Evolutionary conservation across 2,888 invertebrate species (phyloP).

Genomic region (Artemia sinica): DNA sequence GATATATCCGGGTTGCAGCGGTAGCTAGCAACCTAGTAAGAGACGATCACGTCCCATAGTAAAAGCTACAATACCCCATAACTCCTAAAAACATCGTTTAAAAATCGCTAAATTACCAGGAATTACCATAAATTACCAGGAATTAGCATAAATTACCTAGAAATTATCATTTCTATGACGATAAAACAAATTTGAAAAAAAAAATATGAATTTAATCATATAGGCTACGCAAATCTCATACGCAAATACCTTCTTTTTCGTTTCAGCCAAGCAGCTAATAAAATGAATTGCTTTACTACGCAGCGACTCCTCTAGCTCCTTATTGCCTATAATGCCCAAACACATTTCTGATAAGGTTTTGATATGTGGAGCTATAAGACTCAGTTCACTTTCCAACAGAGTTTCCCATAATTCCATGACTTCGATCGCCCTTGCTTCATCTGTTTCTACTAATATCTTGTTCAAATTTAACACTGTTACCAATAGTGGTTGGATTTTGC

Average conservation of each 20-base stretch:
- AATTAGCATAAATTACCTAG: no score
- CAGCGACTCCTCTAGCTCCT: slow-evolving; percentile 40
- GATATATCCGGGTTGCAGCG: no score
- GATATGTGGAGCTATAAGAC: slow-evolving; percentile 44
- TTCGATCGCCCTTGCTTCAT: slow-evolving; percentile 43
- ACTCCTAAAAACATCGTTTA: no score
- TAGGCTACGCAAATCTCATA: slow-evolving; percentile 7
- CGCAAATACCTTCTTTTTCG: slow-evolving; percentile 47
- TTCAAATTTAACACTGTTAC: slow-evolving; percentile 46
- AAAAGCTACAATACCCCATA: no score
- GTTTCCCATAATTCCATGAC: slow-evolving; percentile 47
- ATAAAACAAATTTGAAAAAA: not conserved
- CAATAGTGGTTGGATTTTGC: slow-evolving; percentile 36
- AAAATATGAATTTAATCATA: slow-evolving; percentile 15
- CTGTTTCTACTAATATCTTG: slow-evolving; percentile 38
- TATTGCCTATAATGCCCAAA: slow-evolving; percentile 42
- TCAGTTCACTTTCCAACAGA: slow-evolving; percentile 41
- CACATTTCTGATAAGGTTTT: slow-evolving; percentile 47
- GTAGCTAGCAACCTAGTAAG: no score
- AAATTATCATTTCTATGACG: no score
- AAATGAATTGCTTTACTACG: slow-evolving; percentile 50
- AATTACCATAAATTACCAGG: no score
- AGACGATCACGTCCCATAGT: no score
- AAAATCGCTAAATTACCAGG: no score
- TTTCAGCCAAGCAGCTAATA: slow-evolving; percentile 45